Evolutionary conservation across 2,113 vertebrate species (phyloP).

Genomic region (Rhinoptilus africanus): DNA sequence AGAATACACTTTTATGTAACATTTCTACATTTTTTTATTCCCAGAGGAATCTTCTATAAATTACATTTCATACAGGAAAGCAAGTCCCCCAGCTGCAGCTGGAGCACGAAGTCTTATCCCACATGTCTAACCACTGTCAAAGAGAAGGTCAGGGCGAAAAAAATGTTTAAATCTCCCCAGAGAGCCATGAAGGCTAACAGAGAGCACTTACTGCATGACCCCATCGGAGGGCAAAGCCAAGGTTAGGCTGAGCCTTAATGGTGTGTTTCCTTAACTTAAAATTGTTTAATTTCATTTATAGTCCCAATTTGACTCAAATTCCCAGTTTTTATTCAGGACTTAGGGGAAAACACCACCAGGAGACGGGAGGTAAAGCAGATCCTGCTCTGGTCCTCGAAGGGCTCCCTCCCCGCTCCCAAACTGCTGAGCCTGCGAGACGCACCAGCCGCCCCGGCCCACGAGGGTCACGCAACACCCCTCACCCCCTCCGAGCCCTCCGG

Average conservation of each 20-base stretch:
- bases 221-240: not conserved
- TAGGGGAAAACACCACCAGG: not conserved
- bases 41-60: not conserved
- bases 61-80: not conserved
- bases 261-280: not conserved
- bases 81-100: not conserved
- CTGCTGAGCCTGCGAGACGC: not conserved
- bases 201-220: not conserved
- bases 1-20: not conserved
- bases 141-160: not conserved
- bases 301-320: not conserved
- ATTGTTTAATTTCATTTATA: not conserved
- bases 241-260: not conserved
- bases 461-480: not conserved
- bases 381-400: accelerated
- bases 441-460: accelerated
- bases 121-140: not conserved
- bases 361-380: not conserved
- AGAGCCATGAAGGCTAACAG: not conserved
- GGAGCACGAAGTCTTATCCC: not conserved
- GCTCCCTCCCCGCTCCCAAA: not conserved
- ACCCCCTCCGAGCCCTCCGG: not conserved
- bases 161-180: not conserved
- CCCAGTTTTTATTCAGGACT: not conserved
- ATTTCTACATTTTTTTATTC: not conserved